Conservation (phyloP, 1,140 invertebrate genomes). For the Teleogryllus occipitalis region DNA sequence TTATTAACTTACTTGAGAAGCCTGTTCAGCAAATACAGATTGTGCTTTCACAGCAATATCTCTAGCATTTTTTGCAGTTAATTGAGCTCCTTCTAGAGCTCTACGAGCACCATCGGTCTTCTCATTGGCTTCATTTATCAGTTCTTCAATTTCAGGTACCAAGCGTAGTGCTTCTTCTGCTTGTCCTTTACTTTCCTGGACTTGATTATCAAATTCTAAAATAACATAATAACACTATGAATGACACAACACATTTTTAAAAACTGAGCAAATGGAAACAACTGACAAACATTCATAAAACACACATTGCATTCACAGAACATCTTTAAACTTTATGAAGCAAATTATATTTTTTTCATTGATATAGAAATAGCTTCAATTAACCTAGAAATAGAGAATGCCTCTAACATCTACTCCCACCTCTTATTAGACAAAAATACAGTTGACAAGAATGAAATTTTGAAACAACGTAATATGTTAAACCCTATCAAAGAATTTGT, state of each 20-base stretch:
- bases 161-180: constrained; percentile 59
- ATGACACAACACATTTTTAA: too few relatives aligned
- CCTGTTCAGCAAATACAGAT: constrained; percentile 57
- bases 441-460: too few relatives aligned
- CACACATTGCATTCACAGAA: too few relatives aligned
- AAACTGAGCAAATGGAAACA: too few relatives aligned
- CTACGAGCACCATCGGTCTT: constrained; percentile 44
- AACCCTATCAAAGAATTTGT: neutral
- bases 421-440: too few relatives aligned
- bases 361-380: too few relatives aligned
- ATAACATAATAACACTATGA: constrained; percentile 16
- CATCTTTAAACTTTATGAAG: too few relatives aligned
- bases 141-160: constrained; percentile 48
- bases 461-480: too few relatives aligned
- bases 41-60: constrained; percentile 70
- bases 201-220: constrained; percentile 81
- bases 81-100: constrained; percentile 61
- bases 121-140: constrained; percentile 54
- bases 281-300: too few relatives aligned
- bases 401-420: too few relatives aligned
- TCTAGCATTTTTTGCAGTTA: constrained; percentile 66
- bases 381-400: too few relatives aligned
- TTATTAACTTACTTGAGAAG: constrained; percentile 51
- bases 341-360: too few relatives aligned
- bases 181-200: constrained; percentile 63